Conservation (phyloP, 2,113 vertebrate genomes). For the Mustela lutreola region DNA sequence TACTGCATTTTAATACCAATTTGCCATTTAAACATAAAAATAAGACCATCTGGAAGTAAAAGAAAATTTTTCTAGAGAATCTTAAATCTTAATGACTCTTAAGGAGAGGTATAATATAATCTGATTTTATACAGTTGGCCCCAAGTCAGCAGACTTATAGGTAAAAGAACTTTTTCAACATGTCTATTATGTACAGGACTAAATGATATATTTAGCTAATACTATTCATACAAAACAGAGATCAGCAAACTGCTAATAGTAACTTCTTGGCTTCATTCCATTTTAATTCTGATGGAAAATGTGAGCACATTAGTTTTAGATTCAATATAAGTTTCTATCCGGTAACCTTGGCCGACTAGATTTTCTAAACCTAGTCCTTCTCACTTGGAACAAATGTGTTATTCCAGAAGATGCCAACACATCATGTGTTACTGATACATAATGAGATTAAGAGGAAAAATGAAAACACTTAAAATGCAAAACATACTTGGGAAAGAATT, state of each 20-base stretch:
- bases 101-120: background rate
- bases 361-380: constrained; percentile 68
- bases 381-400: constrained; percentile 74
- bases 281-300: constrained; percentile 60
- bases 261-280: constrained; percentile 13
- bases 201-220: background rate
- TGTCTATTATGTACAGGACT: background rate
- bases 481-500: constrained; percentile 54
- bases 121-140: background rate
- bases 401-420: constrained; percentile 74
- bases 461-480: constrained; percentile 74
- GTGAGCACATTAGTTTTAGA: constrained; percentile 21
- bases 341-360: constrained; percentile 37
- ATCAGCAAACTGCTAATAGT: background rate
- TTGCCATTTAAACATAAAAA: constrained; percentile 35
- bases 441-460: constrained; percentile 73
- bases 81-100: background rate
- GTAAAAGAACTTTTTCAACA: background rate
- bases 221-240: background rate
- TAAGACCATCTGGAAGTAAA: background rate
- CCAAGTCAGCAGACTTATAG: background rate
- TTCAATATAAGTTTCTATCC: constrained; percentile 33
- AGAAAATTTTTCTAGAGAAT: background rate
- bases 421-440: constrained; percentile 64
- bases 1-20: background rate